These are phyloP conservation scores for Propithecus coquereli DNA, from an alignment of 2,113 vertebrate genomes.

Conservation along the genomic window DNA sequence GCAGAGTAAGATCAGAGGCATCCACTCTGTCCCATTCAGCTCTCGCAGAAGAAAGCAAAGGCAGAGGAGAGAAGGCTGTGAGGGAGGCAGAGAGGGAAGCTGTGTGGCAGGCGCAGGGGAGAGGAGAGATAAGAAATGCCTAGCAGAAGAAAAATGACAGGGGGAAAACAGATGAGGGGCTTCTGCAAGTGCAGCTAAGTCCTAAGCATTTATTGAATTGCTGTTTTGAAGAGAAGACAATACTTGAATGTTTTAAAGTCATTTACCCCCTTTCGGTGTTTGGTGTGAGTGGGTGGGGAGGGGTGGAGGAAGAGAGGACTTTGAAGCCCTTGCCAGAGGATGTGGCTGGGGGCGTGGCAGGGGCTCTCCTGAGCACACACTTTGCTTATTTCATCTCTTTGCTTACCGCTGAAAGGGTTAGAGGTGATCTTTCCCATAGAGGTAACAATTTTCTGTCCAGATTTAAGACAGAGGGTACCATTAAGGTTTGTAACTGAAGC, in stretches of 20 bases:
- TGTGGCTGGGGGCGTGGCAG: slow-evolving; percentile 5
- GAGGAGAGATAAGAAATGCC: background rate
- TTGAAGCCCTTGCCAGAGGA: slow-evolving; percentile 50
- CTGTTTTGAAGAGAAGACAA: background rate
- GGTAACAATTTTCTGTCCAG: background rate
- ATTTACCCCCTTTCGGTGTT: background rate
- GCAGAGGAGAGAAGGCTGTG: background rate
- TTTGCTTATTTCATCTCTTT: background rate
- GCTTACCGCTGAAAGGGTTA: background rate
- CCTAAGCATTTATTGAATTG: background rate
- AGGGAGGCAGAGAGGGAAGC: background rate
- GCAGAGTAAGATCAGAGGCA: background rate
- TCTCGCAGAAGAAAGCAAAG: background rate
- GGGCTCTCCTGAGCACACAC: background rate
- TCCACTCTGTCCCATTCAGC: background rate
- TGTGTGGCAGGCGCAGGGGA: background rate
- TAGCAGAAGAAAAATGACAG: background rate
- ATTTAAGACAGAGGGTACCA: background rate
- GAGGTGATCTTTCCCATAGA: background rate
- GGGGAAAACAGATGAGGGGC: background rate
- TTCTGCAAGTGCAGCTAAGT: background rate
- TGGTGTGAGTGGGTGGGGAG: background rate
- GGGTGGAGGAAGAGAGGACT: background rate
- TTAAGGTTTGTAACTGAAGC: background rate
- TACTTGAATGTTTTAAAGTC: background rate